Conservation (phyloP, 1,140 invertebrate species). For the Ceratina australensis region DNA sequence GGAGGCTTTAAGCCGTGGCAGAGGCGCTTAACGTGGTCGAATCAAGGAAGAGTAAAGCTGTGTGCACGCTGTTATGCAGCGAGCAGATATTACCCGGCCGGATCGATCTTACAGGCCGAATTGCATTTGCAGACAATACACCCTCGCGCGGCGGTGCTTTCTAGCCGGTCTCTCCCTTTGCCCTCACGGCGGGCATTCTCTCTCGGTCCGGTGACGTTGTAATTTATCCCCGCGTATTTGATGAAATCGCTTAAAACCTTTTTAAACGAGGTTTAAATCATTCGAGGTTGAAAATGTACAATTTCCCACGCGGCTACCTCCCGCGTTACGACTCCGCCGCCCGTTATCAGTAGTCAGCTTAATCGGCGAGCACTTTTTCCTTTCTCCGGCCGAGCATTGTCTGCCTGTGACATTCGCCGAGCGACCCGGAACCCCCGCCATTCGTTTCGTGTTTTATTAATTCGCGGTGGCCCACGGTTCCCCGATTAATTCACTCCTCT, state of each 20-base stretch:
- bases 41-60: neutral
- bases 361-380: slow-evolving; percentile 29
- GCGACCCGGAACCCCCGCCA: neutral
- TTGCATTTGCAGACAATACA: slow-evolving; percentile 32
- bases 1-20: neutral
- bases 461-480: neutral
- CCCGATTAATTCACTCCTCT: neutral
- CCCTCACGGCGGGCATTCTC: neutral
- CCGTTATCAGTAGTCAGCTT: slow-evolving; percentile 31
- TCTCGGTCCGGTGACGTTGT: neutral
- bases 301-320: slow-evolving; percentile 30
- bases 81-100: slow-evolving; percentile 6
- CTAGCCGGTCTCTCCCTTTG: neutral
- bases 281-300: slow-evolving; percentile 29
- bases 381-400: slow-evolving; percentile 15
- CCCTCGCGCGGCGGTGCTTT: neutral
- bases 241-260: slow-evolving; percentile 36
- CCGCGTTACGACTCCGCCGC: neutral
- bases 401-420: slow-evolving; percentile 3
- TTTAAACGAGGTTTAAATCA: slow-evolving; percentile 28
- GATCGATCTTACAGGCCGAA: slow-evolving; percentile 35
- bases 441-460: slow-evolving; percentile 28
- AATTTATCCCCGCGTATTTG: slow-evolving; percentile 36
- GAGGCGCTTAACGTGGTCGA: neutral
- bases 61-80: slow-evolving; percentile 2